Percentiles rank a stretch among this genome's conserved stretches.
Conservation (phyloP, 2,113 vertebrate species). For the Paratilapia polleni region DNA sequence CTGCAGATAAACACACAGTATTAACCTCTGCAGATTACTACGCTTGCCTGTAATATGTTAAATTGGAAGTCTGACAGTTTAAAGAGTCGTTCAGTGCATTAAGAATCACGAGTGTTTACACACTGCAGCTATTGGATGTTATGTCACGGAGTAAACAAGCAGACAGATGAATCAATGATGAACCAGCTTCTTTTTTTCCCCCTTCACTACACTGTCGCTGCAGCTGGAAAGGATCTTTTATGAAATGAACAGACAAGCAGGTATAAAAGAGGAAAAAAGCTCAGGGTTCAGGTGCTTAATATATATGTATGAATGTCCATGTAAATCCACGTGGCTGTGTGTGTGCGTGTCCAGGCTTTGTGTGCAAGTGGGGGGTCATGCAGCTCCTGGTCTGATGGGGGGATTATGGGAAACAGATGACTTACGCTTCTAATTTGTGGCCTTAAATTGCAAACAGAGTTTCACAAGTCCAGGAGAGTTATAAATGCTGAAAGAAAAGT, state of each 20-base stretch:
- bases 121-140: slow-evolving; percentile 34
- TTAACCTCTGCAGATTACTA: slow-evolving; percentile 52
- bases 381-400: slow-evolving; percentile 91
- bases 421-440: slow-evolving; percentile 99
- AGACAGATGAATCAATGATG: slow-evolving; percentile 30
- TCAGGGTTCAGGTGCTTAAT: background rate
- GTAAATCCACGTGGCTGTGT: slow-evolving; percentile 10
- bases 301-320: background rate
- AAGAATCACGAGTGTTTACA: slow-evolving; percentile 58
- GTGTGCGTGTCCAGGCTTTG: background rate
- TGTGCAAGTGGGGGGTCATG: slow-evolving; percentile 43
- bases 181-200: background rate
- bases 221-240: slow-evolving; percentile 19
- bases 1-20: slow-evolving; percentile 37
- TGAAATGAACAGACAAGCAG: background rate
- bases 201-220: background rate
- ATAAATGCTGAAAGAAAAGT: slow-evolving; percentile 88
- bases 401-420: slow-evolving; percentile 99
- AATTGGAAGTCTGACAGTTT: slow-evolving; percentile 60
- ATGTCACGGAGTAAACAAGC: slow-evolving; percentile 35
- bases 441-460: slow-evolving; percentile 99
- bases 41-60: slow-evolving; percentile 36
- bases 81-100: slow-evolving; percentile 55
- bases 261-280: background rate
- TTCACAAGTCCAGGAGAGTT: slow-evolving; percentile 94